Conservation (phyloP, 2,888 invertebrate genomes). For the Bombylius discolor region DNA sequence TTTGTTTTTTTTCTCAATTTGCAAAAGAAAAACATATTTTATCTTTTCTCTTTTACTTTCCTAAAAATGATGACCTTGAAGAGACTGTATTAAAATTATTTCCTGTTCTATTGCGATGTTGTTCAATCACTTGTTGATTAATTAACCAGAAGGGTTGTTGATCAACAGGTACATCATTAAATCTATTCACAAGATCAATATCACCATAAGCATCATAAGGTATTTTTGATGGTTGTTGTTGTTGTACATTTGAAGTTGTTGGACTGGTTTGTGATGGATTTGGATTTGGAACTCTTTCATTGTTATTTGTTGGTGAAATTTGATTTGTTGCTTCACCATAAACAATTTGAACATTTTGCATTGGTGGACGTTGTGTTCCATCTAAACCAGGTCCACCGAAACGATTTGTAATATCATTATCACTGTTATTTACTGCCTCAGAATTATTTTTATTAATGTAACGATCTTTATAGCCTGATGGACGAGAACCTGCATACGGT, state of each 20-base stretch:
- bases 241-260: neutral
- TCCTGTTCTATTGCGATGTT: conserved; percentile 34
- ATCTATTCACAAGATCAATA: conserved; percentile 44
- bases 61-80: conserved; percentile 22
- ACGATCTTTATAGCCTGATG: conserved; percentile 47
- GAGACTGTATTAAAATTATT: conserved; percentile 15
- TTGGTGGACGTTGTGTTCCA: conserved; percentile 22
- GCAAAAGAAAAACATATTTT: too few relatives aligned
- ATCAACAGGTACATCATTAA: conserved; percentile 51
- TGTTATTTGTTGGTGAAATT: neutral
- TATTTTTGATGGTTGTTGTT: conserved; percentile 22
- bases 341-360: conserved; percentile 23
- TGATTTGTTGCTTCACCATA: conserved; percentile 12
- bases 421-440: neutral
- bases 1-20: too few relatives aligned
- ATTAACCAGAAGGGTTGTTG: conserved; percentile 60
- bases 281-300: neutral
- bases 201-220: conserved; percentile 58
- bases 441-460: conserved; percentile 23
- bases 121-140: conserved; percentile 54
- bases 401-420: conserved; percentile 37
- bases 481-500: conserved; percentile 46
- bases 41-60: conserved; percentile 8
- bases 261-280: neutral
- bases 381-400: conserved; percentile 37